Percentiles rank a stretch among this genome's conserved stretches.
phyloP scores from a whole-genome alignment of 2,113 vertebrate genomes.

The Macquaria australasica region DNA sequence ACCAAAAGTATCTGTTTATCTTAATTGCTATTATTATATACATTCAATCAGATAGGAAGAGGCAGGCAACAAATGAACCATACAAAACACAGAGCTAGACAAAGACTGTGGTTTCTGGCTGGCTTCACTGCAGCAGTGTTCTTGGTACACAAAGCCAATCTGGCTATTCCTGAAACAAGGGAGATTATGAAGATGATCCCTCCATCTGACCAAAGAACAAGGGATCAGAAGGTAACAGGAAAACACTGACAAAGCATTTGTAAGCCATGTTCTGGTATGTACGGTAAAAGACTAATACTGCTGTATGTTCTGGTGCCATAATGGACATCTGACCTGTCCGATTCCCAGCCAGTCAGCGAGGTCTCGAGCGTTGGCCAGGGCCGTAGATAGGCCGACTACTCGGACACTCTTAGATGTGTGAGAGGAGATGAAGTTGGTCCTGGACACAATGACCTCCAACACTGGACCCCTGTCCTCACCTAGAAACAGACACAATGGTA shows the following conservation, averaged over 20 bases:
- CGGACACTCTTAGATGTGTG: conserved; percentile 93
- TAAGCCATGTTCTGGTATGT: background rate
- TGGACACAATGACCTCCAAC: conserved; percentile 97
- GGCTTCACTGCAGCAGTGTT: conserved; percentile 11
- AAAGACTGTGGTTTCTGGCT: conserved; percentile 29
- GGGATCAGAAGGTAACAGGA: background rate
- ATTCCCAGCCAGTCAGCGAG: conserved; percentile 98
- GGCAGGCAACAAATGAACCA: conserved; percentile 28
- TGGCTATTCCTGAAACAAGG: conserved; percentile 1
- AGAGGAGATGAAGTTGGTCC: conserved; percentile 99
- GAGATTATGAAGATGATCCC: conserved; percentile 18
- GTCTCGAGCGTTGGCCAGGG: conserved; percentile 97
- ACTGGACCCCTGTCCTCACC: conserved; percentile 98
- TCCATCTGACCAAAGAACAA: background rate
- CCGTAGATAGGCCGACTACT: conserved; percentile 97
- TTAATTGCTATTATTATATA: conserved; percentile 39
- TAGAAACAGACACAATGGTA: conserved; percentile 62
- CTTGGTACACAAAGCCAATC: background rate
- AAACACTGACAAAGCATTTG: background rate
- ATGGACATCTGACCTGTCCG: conserved; percentile 86
- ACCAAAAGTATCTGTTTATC: conserved; percentile 36
- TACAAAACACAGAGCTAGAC: conserved; percentile 2
- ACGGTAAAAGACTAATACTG: background rate
- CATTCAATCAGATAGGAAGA: conserved; percentile 26
- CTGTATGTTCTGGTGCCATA: background rate